A percentile compares a stretch with the other conserved stretches of the same genome.
Conservation (phyloP, 2,888 invertebrate genomes). For the Heteropelma amictum region DNA sequence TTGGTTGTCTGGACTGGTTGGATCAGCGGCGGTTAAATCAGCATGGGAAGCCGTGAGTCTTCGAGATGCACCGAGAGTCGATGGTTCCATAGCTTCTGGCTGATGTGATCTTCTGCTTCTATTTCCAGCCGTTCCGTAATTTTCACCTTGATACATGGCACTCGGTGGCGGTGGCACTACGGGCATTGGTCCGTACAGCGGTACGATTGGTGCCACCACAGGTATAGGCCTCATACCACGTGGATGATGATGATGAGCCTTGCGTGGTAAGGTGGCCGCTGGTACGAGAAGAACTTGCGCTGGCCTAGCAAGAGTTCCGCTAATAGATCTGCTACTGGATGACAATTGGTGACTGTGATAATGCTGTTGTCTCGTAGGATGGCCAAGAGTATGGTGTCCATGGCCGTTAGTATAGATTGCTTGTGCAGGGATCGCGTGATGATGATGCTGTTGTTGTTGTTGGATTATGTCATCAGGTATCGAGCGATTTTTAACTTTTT, state of each 20-base stretch:
- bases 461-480: constrained; percentile 70
- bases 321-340: constrained; percentile 72
- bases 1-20: constrained; percentile 66
- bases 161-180: constrained; percentile 82
- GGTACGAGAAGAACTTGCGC: constrained; percentile 80
- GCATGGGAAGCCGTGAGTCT: constrained; percentile 73
- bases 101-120: constrained; percentile 69
- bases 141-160: constrained; percentile 80
- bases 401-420: constrained; percentile 76
- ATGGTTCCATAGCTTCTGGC: constrained; percentile 63
- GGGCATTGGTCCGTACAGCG: constrained; percentile 79
- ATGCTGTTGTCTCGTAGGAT: constrained; percentile 72
- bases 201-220: constrained; percentile 79
- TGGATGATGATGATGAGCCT: constrained; percentile 74
- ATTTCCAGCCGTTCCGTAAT: constrained; percentile 80
- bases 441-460: constrained; percentile 75
- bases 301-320: constrained; percentile 73
- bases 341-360: constrained; percentile 70
- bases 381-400: constrained; percentile 74
- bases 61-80: constrained; percentile 68
- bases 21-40: constrained; percentile 67
- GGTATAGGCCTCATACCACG: constrained; percentile 75
- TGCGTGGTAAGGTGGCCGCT: constrained; percentile 78
- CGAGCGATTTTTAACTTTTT: constrained; percentile 70
- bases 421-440: constrained; percentile 52